These are phyloP conservation scores for Agraylea sexmaculata DNA, from an alignment of 1,140 invertebrate species.

Conservation along the genomic window DNA sequence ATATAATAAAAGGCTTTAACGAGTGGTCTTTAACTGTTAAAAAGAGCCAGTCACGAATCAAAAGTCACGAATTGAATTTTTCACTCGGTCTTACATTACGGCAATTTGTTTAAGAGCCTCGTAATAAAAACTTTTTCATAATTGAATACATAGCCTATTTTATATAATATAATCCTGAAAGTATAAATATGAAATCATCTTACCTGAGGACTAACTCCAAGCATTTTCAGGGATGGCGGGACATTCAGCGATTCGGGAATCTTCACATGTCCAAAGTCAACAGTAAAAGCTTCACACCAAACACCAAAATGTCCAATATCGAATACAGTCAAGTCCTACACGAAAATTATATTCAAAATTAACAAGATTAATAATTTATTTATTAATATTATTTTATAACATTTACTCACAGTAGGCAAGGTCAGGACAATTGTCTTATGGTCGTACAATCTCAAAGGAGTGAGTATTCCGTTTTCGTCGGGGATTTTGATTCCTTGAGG, in stretches of 20 bases:
- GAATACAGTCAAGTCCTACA: conserved; percentile 58
- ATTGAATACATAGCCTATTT: not conserved
- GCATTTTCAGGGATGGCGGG: conserved; percentile 83
- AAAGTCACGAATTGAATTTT: no score
- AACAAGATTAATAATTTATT: no score
- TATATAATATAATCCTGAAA: not conserved
- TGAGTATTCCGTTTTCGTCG: conserved; percentile 77
- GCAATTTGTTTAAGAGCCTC: no score
- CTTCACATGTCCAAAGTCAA: conserved; percentile 78
- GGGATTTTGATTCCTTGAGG: conserved; percentile 70
- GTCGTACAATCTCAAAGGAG: conserved; percentile 66
- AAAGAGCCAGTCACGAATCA: no score
- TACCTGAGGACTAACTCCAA: conserved; percentile 87
- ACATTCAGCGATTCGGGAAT: conserved; percentile 66
- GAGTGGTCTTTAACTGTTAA: no score
- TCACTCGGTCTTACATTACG: no score
- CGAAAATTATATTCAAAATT: conserved; percentile 8
- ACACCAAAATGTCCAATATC: conserved; percentile 78
- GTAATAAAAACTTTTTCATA: no score
- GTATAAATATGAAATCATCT: conserved; percentile 25
- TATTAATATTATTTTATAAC: no score
- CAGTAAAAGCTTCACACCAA: conserved; percentile 80
- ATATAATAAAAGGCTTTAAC: no score
- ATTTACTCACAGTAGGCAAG: conserved; percentile 56
- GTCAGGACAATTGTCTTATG: conserved; percentile 78